phyloP scores from a whole-genome alignment of 1,140 invertebrate species.

The Bombus huntii region DNA sequence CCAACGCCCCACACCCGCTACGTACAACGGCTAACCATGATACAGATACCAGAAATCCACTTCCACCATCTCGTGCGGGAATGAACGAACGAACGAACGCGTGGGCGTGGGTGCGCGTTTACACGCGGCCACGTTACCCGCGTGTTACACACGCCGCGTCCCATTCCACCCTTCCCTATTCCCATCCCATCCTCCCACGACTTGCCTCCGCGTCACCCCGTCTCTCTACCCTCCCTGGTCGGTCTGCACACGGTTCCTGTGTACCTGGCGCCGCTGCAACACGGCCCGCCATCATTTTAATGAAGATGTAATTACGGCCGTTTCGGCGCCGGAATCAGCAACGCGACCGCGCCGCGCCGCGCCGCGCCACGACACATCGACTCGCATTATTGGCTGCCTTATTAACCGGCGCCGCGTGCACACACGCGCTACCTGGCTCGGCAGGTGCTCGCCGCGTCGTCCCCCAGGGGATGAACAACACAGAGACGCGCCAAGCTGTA shows the following conservation, averaged over 20 bases:
- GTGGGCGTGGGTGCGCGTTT: conserved; percentile 36
- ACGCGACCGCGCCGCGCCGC: conserved; percentile 59
- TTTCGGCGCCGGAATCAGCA: conserved; percentile 77
- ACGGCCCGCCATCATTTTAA: conserved; percentile 77
- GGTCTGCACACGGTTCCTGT: conserved; percentile 35
- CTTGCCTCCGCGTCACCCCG: neutral
- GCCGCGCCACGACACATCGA: conserved; percentile 60
- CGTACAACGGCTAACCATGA: conserved; percentile 78
- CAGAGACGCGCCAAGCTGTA: neutral
- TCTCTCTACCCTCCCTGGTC: neutral
- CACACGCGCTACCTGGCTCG: conserved; percentile 24
- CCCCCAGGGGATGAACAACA: neutral
- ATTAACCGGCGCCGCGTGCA: conserved; percentile 63
- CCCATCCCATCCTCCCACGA: neutral
- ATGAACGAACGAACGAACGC: conserved; percentile 32
- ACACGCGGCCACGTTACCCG: conserved; percentile 26
- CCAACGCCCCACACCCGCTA: conserved; percentile 39
- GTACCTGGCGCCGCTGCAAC: conserved; percentile 64
- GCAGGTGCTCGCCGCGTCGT: conserved; percentile 18
- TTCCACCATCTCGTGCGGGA: conserved; percentile 53
- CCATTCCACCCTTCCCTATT: neutral
- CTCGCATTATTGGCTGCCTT: conserved; percentile 76
- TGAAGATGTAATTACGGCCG: conserved; percentile 81
- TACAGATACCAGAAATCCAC: conserved; percentile 74
- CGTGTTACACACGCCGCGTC: conserved; percentile 36